These are phyloP conservation scores for Vimba vimba DNA, from an alignment of 2,113 vertebrate genomes.

Conservation along the genomic window DNA sequence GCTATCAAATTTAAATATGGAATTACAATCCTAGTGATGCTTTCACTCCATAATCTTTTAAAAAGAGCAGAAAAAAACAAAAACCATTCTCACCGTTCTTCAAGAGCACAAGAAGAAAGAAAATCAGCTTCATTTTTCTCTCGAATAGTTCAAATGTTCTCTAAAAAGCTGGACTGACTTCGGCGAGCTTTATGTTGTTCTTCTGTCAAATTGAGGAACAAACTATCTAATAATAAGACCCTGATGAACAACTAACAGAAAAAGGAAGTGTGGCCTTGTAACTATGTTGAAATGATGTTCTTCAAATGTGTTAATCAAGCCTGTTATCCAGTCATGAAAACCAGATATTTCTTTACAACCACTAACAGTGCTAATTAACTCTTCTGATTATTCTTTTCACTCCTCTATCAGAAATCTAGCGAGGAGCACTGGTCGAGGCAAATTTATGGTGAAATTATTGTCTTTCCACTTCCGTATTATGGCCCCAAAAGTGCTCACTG, in stretches of 20 bases:
- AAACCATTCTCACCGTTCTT: conserved; percentile 32
- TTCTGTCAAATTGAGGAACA: conserved; percentile 36
- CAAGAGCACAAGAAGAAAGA: conserved; percentile 39
- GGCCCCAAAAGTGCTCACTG: too few relatives aligned
- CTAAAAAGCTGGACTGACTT: background rate
- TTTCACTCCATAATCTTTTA: background rate
- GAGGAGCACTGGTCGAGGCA: too few relatives aligned
- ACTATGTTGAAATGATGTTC: background rate
- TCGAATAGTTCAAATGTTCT: background rate
- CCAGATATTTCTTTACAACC: background rate
- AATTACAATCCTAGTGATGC: background rate
- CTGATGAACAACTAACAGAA: background rate
- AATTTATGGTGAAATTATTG: too few relatives aligned
- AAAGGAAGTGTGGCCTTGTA: background rate
- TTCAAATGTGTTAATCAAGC: background rate
- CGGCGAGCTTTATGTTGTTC: too few relatives aligned
- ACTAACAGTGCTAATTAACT: background rate
- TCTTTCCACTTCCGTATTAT: too few relatives aligned
- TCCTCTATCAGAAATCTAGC: too few relatives aligned
- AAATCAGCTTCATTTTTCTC: conserved; percentile 45
- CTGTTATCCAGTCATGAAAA: too few relatives aligned
- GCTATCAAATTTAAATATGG: background rate
- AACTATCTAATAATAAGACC: too few relatives aligned
- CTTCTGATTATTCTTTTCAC: too few relatives aligned
- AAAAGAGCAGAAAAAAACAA: background rate